These are phyloP conservation scores for Myrmecophaga tridactyla DNA, from an alignment of 2,113 vertebrate species.

Conservation along the genomic window DNA sequence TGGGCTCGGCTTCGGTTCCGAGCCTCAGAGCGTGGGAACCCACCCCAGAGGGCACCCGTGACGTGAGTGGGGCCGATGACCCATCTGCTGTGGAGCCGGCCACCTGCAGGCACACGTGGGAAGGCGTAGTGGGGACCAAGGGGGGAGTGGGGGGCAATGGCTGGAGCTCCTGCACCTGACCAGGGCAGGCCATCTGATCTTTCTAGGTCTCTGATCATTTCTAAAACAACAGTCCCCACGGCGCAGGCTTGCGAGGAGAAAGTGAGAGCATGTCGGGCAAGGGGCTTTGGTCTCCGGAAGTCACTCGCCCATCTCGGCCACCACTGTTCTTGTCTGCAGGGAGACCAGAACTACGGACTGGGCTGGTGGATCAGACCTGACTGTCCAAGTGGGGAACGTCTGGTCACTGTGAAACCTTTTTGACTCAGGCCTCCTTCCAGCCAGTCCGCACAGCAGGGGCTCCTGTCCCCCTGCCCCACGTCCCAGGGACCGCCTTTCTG, in stretches of 20 bases:
- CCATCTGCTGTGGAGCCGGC: too few relatives aligned
- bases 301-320: not conserved
- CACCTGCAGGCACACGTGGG: not conserved
- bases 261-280: not conserved
- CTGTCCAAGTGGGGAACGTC: accelerated
- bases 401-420: not conserved
- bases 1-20: not conserved
- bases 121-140: too few relatives aligned
- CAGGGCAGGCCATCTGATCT: not conserved
- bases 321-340: accelerated
- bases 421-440: not conserved
- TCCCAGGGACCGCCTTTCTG: not conserved
- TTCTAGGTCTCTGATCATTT: not conserved
- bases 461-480: not conserved
- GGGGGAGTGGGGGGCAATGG: too few relatives aligned
- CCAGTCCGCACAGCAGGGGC: not conserved
- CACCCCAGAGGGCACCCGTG: not conserved
- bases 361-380: not conserved
- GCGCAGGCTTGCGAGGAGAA: not conserved
- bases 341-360: not conserved
- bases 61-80: not conserved
- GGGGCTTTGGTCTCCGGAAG: not conserved
- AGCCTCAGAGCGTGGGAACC: not conserved
- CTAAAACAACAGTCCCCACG: not conserved
- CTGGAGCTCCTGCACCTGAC: not conserved